Base-by-base conservation (phyloP, 2,113 vertebrate species). In the Gadus chalcogrammus region DNA sequence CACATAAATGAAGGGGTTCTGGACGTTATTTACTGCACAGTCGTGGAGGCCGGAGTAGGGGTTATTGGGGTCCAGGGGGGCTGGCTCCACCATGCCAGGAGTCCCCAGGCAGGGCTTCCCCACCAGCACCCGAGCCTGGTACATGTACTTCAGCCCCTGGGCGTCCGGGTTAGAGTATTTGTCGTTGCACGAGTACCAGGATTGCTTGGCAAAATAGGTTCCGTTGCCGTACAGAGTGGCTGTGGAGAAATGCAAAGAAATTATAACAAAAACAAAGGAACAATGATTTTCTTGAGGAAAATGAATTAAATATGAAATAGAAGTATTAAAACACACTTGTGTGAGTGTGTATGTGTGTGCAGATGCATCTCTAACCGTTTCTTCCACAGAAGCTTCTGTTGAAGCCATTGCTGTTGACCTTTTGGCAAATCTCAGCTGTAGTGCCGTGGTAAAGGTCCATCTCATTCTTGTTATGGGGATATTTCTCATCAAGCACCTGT, bases 351-450 rank as follows among this genome's bases (percentile, higher is more conserved):
- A 11, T 42, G 38, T 42, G 38, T 42, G 38, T 42, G 38, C 38
- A 42, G 38, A 42, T 0, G 38, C 38, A 42, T 42, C 38, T 13
- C 4, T 0, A 71, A 89, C 87, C 87, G 20, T 89, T 89, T 71
- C 81, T 87, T 18, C 87, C 85, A 35, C 84, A 87, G 77, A 89
- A 89, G 62, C 85, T 86, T 48, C 87, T 78, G 76, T 89, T 89
- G 73, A 89, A 89, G 31, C 87, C 87, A 1, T 68, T 76, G 13
- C 22, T 73, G 22, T 83, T 89, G 72, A 87, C 83, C 61, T 84
- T 87, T 12, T 85, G 67, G 65, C 74, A 72, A 24, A 85, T 87
- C 0, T 81, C 87, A 22, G 71, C 72, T 2, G 82, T 85, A 0
- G 87, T 89, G 3, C 87, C 85, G 15, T 89, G 85, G 71, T 89